Base-by-base conservation (phyloP, 92 coral and sea anemone genomes). In the Umimayanthus kanabou region DNA sequence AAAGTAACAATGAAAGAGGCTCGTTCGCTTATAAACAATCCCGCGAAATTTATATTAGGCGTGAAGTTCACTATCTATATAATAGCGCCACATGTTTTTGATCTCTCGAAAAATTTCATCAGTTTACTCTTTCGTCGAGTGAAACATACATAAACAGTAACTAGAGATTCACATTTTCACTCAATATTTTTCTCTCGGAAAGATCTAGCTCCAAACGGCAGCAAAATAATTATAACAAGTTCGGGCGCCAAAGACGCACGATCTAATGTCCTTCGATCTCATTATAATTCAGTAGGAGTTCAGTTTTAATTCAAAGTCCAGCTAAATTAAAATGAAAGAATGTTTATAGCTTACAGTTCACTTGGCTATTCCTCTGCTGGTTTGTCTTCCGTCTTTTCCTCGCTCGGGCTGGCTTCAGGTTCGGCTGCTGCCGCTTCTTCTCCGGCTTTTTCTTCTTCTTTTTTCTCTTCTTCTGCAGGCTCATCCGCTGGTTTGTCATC, bases 341-440 rank as follows among this genome's bases (percentile, higher is more conserved):
- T 83, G 87, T 67, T 69, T 47, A 47, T 47, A 45, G 92, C 82
- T 80, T 80, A 90, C 88, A 94, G 97, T 55, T 91, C 91, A 88
- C 82, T 89, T 67, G 95, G 86, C 83, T 80, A 84, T 81, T 84
- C 95, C 77, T 96, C 98, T 22, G 93, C 94, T 37, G 92, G 89
- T 65, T 86, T 79, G 70, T 88, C 74, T 29, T 84, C 76, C 82
- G 91, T 80, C 80, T 89, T 89, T 65, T 89, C 91, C 81, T 92
- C 94, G 88, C 90, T 92, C 69, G 93, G 91, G 70, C 88, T 91
- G 69, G 92, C 93, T 78, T 85, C 91, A 66, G 66, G 80, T 22
- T 90, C 92, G 85, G 87, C 87, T 33, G 87, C 89, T 25, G 91
- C 91, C 73, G 85, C 91, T 25, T 88, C 89, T 64, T 79, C 87